A percentile compares a stretch with the other conserved stretches of the same genome.
These are phyloP conservation scores for Pao palembangensis DNA, from an alignment of 2,113 vertebrate species.

Conservation along the genomic window DNA sequence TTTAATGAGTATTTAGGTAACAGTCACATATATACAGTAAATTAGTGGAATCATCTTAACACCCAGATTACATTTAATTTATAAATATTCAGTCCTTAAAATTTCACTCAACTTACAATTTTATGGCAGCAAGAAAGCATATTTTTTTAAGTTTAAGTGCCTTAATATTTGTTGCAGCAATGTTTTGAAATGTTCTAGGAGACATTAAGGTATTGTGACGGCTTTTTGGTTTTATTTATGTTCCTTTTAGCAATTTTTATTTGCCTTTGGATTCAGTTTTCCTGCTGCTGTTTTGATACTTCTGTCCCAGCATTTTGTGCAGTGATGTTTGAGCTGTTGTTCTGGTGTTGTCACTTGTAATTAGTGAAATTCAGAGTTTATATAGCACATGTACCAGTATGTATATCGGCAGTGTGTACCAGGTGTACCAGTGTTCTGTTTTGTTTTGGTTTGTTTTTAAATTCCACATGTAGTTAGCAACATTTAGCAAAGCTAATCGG, in stretches of 20 bases:
- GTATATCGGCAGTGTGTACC: constrained; percentile 55
- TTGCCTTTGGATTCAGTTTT: constrained; percentile 45
- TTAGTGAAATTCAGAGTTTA: constrained; percentile 45
- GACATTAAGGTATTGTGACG: constrained; percentile 33
- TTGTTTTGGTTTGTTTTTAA: constrained; percentile 43
- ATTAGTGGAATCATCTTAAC: constrained; percentile 3
- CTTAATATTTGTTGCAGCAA: constrained; percentile 72
- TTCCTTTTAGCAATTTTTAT: constrained; percentile 46
- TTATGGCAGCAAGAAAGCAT: constrained; percentile 57
- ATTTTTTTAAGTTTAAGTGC: constrained; percentile 69
- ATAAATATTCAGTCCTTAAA: constrained; percentile 7
- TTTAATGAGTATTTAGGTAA: background rate
- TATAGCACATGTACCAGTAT: constrained; percentile 44
- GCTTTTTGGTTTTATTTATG: constrained; percentile 44
- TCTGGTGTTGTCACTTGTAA: constrained; percentile 58
- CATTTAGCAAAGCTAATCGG: constrained; percentile 63
- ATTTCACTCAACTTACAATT: constrained; percentile 52
- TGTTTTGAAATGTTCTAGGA: constrained; percentile 50
- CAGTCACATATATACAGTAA: background rate
- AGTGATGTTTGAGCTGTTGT: constrained; percentile 55
- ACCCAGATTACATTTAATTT: background rate
- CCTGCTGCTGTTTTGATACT: constrained; percentile 31
- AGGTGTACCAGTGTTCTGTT: constrained; percentile 54
- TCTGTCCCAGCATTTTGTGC: constrained; percentile 45
- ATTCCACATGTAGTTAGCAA: constrained; percentile 50